Evolutionary conservation across 2,797 vertebrate genomes (phyloP).

Genomic region (Acropternis orthonyx): DNA sequence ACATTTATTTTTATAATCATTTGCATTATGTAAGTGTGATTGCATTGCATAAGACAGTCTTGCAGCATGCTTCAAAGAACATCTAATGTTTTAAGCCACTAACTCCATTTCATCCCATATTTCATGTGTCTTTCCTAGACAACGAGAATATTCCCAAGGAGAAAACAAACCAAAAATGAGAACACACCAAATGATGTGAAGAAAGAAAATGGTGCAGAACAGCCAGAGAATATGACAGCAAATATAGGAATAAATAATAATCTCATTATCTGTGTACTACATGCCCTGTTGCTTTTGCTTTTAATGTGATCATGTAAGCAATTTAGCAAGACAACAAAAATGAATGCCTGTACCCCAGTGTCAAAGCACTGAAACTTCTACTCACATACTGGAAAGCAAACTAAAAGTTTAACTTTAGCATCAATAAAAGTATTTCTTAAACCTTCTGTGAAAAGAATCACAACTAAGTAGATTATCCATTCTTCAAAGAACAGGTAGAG

Average conservation of each 20-base stretch:
- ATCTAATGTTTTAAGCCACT: conserved; percentile 20
- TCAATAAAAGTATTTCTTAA: not conserved
- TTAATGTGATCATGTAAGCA: not conserved
- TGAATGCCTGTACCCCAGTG: not conserved
- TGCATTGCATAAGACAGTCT: conserved; percentile 44
- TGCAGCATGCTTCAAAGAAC: conserved; percentile 48
- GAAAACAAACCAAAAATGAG: not conserved
- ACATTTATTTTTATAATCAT: conserved; percentile 35
- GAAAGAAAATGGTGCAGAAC: conserved; percentile 8
- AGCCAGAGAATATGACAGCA: not conserved
- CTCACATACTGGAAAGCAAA: not conserved
- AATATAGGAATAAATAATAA: not conserved
- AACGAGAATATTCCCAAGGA: not conserved
- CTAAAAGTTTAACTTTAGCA: not conserved
- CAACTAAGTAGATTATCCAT: not conserved
- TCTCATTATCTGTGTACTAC: conserved; percentile 8
- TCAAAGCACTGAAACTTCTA: not conserved
- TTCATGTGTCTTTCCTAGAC: not conserved
- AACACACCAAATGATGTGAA: not conserved
- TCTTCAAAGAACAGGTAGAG: not conserved
- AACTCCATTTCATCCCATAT: conserved; percentile 33
- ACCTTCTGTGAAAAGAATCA: not conserved
- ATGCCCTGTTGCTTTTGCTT: conserved; percentile 28
- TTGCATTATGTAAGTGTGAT: conserved; percentile 39
- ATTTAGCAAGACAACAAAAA: conserved; percentile 16